Percentiles rank a stretch among this genome's conserved stretches.
Evolutionary conservation across 2,797 vertebrate species (phyloP).

Genomic region (Spizella passerina): DNA sequence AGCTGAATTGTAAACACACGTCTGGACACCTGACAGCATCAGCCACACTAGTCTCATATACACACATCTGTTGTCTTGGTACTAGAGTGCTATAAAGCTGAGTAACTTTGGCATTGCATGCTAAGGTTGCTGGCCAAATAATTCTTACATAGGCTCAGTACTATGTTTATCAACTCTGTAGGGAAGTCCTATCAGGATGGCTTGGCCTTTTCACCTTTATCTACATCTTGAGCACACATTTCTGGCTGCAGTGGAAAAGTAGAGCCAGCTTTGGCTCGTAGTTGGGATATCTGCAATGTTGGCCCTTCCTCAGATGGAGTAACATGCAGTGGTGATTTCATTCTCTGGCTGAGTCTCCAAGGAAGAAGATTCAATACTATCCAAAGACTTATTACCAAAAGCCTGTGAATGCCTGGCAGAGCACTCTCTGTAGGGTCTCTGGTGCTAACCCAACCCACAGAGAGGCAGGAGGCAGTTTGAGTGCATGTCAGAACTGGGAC

Average conservation of each 20-base stretch:
- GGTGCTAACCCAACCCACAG: not conserved
- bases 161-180: not conserved
- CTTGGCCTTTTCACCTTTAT: not conserved
- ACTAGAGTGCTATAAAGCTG: not conserved
- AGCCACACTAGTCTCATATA: not conserved
- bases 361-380: not conserved
- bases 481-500: not conserved
- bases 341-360: not conserved
- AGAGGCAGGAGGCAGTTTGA: not conserved
- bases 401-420: not conserved
- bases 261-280: not conserved
- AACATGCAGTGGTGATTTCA: not conserved
- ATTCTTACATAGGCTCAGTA: not conserved
- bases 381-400: not conserved
- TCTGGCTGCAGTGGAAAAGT: not conserved
- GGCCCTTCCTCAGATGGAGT: not conserved
- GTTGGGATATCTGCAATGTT: not conserved
- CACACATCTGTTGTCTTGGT: not conserved
- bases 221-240: not conserved
- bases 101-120: not conserved
- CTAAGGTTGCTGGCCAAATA: not conserved
- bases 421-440: not conserved
- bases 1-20: not conserved
- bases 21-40: not conserved
- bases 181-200: not conserved